Base-by-base conservation (phyloP, 2,888 invertebrate species). In the Drosophila mulleri region DNA sequence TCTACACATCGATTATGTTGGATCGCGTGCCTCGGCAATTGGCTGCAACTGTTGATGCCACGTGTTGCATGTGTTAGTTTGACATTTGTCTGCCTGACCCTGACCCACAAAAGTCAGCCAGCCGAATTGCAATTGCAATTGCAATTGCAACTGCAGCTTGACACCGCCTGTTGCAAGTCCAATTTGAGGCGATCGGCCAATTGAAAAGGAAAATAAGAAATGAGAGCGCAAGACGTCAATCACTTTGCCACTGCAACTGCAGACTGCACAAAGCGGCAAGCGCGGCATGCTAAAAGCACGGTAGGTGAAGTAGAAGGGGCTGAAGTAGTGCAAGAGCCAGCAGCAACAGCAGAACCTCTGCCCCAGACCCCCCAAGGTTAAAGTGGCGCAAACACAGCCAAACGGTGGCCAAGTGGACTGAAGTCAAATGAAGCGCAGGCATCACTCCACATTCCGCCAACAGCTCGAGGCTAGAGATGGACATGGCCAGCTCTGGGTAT, bases 61-160 rank as follows among this genome's bases (percentile, higher is more conserved):
- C 35, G 18, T 29, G 68, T 66, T 72, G 80, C 73, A 67, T 78
- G 76, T 74, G 77, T 69, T 85, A 77, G 74, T 75, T 66, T 89
- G 89, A 89, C 86, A 87, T 89, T 87, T 89, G 89, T 68, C 74
- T 68, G 78, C 67, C 88, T 88, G 86, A 87, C 86, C 86, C 86
- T 87, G 86, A 89, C 86, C 89, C 85, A 87, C 75, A 84, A 86
- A 83, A 69, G 67, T 71, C 79, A 78, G 44, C 62, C 67, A 35
- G 18, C 50, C 7, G 20, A 50, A 32, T 69, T 41, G 54, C 54
- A 47, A 65, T 20, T 39, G 35, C 45, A 37, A 20, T 26, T 45
- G 41, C 60, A 35, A 29, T 26, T 48, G 29, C 29, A 44, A 45
- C 39, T 52, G 35, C 54, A 56, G 53, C 39, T 35, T 60, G 72